phyloP scores from a whole-genome alignment of 2,797 vertebrate species.

The Platyrinchus mystaceus region DNA sequence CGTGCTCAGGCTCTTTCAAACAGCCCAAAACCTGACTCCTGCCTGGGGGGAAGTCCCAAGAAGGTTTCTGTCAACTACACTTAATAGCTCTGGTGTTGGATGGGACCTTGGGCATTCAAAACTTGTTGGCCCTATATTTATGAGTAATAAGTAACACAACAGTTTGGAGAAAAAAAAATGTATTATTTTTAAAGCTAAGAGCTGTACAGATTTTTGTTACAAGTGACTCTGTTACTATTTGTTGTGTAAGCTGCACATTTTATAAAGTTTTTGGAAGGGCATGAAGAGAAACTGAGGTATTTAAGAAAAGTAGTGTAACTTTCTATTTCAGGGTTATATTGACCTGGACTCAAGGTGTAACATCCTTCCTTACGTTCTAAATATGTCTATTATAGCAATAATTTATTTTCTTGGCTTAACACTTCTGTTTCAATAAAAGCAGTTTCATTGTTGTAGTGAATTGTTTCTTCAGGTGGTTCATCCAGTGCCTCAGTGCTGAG shows the following conservation, averaged over 20 bases:
- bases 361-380: slow-evolving; percentile 41
- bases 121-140: slow-evolving; percentile 25
- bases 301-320: slow-evolving; percentile 43
- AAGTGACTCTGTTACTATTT: slow-evolving; percentile 58
- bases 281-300: slow-evolving; percentile 48
- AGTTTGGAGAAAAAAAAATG: neutral
- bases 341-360: slow-evolving; percentile 34
- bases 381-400: slow-evolving; percentile 54
- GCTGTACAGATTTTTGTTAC: slow-evolving; percentile 75
- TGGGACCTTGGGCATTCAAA: slow-evolving; percentile 26
- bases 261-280: slow-evolving; percentile 53
- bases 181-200: slow-evolving; percentile 67
- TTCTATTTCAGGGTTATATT: slow-evolving; percentile 27
- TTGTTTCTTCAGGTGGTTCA: neutral
- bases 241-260: slow-evolving; percentile 72
- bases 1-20: neutral
- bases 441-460: neutral
- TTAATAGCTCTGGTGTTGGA: neutral
- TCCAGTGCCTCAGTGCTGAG: neutral
- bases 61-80: neutral
- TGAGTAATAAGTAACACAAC: neutral
- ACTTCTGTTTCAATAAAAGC: slow-evolving; percentile 61
- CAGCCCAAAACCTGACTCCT: neutral
- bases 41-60: neutral
- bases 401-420: slow-evolving; percentile 70